Base-by-base conservation (phyloP, 2,113 vertebrate genomes). In the Gorsachius goisagi region DNA sequence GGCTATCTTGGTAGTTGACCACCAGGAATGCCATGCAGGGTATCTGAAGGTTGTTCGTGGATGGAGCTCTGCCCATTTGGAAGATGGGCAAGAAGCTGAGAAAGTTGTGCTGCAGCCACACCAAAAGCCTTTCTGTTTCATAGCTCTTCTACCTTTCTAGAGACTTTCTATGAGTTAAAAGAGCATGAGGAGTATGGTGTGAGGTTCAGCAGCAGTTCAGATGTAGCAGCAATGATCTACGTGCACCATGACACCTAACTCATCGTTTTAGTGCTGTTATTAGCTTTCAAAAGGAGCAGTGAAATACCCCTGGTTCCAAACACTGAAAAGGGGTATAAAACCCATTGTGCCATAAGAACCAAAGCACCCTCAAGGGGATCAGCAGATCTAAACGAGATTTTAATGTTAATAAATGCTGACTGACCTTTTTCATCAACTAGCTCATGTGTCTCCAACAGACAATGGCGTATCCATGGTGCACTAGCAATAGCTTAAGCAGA, bases 321-420 rank as follows among this genome's bases (percentile, higher is more conserved):
- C 35, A 89, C 10, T 53, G 37, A 60, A 62, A 88, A 91, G 39
- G 60, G 81, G 26, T 10, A 76, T 87, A 94, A 95, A 94, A 79
- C 32, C 58, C 78, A 79, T 52, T 30, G 33, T 68, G 35, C 72
- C 63, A 82, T 67, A 71, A 91, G 72, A 85, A 76, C 23, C 62
- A 88, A 95, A 96, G 63, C 90, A 92, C 73, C 55, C 71, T 64
- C 50, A 17, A 63, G 66, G 85, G 74, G 45, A 87, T 67, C 26
- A 88, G 81, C 30, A 69, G 76, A 78, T 60, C 45, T 77, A 93
- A 97, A 92, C 9, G 23, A 91, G 56, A 86, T 92, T 95, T 93
- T 89, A 88, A 95, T 92, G 62, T 80, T 91, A 95, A 35, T 77
- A 82, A 89, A 45, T 81, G 50, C 68, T 66, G 74, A 80, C 56